phyloP scores from a whole-genome alignment of 2,888 invertebrate genomes.

The Xestia sexstrigata region DNA sequence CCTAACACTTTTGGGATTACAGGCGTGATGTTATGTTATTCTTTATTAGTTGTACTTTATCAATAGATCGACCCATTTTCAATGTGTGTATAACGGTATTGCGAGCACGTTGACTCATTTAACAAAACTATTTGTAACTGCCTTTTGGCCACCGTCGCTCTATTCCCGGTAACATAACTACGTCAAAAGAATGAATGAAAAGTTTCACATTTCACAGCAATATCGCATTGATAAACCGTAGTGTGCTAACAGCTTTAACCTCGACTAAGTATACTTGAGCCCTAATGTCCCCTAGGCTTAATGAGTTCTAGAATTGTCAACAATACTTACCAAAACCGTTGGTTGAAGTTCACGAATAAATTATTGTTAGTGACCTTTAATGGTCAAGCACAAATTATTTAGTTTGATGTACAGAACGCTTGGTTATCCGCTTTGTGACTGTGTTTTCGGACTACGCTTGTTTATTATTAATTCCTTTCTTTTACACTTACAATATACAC shows the following conservation, averaged over 20 bases:
- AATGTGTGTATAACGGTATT: neutral
- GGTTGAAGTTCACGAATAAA: constrained; percentile 54
- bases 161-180: neutral
- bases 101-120: neutral
- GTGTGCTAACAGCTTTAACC: constrained; percentile 12
- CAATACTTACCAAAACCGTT: constrained; percentile 45
- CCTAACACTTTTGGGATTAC: no score
- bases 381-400: constrained; percentile 42
- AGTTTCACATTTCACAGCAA: neutral
- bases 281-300: constrained; percentile 27
- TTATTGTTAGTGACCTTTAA: constrained; percentile 49
- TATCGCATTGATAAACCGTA: neutral
- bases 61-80: neutral
- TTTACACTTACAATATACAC: no score
- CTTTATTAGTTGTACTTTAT: no score
- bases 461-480: no score
- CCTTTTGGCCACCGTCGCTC: neutral
- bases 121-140: neutral
- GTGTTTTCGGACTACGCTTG: no score
- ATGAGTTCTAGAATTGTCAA: constrained; percentile 54
- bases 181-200: neutral
- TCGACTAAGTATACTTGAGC: constrained; percentile 9
- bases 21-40: no score
- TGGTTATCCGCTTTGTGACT: no score
- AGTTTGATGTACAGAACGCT: no score